These are phyloP conservation scores for Phataginus tricuspis DNA, from an alignment of 2,797 vertebrate genomes.

Conservation along the genomic window DNA sequence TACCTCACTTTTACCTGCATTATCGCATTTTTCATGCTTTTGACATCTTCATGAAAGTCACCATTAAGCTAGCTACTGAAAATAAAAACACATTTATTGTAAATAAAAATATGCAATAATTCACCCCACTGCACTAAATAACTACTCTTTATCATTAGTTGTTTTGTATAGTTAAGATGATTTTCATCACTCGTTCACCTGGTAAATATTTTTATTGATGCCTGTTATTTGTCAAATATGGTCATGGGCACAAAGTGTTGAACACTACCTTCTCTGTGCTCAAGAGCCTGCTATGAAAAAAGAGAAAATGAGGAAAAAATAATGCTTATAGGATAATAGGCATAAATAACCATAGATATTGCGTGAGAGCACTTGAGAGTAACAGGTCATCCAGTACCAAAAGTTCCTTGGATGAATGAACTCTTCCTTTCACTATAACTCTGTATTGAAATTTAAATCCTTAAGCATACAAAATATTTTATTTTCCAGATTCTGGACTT, in stretches of 20 bases:
- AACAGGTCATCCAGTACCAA: background rate
- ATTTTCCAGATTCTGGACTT: constrained; percentile 61
- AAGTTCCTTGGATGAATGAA: background rate
- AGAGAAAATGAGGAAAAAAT: background rate
- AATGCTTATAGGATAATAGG: background rate
- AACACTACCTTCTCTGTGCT: background rate
- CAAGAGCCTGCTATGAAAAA: background rate
- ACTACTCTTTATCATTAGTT: background rate
- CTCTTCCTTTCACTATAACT: background rate
- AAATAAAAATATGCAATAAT: constrained; percentile 5
- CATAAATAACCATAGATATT: background rate
- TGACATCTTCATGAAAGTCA: background rate
- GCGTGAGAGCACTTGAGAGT: background rate
- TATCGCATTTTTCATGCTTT: background rate
- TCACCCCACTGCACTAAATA: background rate
- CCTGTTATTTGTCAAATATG: background rate
- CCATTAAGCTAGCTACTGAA: background rate
- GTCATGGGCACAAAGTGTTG: background rate
- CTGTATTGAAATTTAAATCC: background rate
- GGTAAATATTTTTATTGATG: background rate
- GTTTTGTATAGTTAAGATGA: background rate
- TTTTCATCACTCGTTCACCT: background rate
- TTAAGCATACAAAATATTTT: constrained; percentile 37
- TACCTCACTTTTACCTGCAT: background rate
- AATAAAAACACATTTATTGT: constrained; percentile 9